Evolutionary conservation across 2,113 vertebrate species (phyloP), one percentile per base, ranked within the genome.

Genomic region (Anseranas semipalmata): DNA sequence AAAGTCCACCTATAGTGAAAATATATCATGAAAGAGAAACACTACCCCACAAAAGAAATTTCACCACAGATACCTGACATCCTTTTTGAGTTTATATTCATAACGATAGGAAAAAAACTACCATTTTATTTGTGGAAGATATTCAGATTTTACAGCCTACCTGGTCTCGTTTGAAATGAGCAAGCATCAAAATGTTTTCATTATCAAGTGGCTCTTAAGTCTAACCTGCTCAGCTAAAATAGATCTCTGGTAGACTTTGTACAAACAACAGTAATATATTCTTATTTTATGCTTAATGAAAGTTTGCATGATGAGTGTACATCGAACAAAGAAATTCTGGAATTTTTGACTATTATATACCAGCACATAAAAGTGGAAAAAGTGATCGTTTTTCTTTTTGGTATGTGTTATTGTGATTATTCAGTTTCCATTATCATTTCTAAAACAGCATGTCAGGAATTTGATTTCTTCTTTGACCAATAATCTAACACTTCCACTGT

Each of bases 341-440:
- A 9, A 43, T 60, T 62, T 1, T 14, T 3, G 7, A 3, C 3
- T 17, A 18, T 60, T 52, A 6, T n/a, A 32, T 45, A 24, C 1
- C 13, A 59, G 11, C 16, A 60, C 2, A 10, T 0, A 52, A 27
- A 85, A 63, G 20, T 43, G 35, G 12, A 66, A 35, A 85, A 67
- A 85, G 45, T 25, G 0, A 17, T 8, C 4, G 1, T 22, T 73
- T 86, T 65, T 4, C 5, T 84, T 81, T 70, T 55, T 7, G 45
- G 4, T 35, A 12, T 15, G 0, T 85, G 3, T 83, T 66, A 32
- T 18, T 39, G 3, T 28, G 85, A 68, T 85, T 46, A 52, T 21
- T 13, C 6, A 25, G 8, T 58, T 87, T 63, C 32, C 28, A 28
- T 80, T 73, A n/a, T n/a, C 0, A 46, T 81, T 85, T 88, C 63